Evolutionary conservation across 2,888 invertebrate species (phyloP), one percentile per base, ranked within the genome.

Genomic region (Arrhopalites spinosus): DNA sequence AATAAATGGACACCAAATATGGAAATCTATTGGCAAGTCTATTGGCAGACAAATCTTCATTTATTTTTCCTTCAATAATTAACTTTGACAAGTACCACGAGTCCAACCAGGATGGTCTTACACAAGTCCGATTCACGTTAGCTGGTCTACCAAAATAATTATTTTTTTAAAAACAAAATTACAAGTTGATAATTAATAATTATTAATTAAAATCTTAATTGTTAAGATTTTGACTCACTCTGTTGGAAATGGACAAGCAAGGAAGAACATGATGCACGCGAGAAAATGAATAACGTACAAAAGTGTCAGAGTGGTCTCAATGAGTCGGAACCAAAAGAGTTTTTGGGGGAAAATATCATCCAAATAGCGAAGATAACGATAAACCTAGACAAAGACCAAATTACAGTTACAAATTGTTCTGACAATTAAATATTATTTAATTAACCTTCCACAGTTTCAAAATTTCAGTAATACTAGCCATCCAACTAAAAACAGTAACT

Each of bases 241-340:
- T 56, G 23, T 47, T 23, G 25, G 36, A 25, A 23, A 61, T 29
- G 78, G 79, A 67, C 82, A 82, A 17, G 81, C 80, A 2, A 80
- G 36, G 3, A 47, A 15, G 36, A 78, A 82, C 25, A 71, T 70
- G 63, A 81, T 77, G 47, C 81, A 81, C 1, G 82, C 81, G 2
- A 82, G 73, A 61, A 80, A 80, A 75, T 82, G 81, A 13, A 77
- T 77, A 11, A 75, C 74, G 25, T 78, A 79, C 7, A 82, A 1
- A 0, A 81, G 66, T n/a, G 75, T 73, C 8, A 78, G 27, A 15
- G 76, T 63, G 5, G 81, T 81, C 77, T 80, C 78, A 1, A 74
- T 30, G 1, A 82, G 59, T 17, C 82, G 69, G 27, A 79, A 74
- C 67, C 67, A 76, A 69, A 82, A 81, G 1, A 82, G 50, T 13